Percentiles rank a stretch among this genome's conserved stretches.
Evolutionary conservation across 2,113 vertebrate species (phyloP).

Genomic region (Callipepla californica): DNA sequence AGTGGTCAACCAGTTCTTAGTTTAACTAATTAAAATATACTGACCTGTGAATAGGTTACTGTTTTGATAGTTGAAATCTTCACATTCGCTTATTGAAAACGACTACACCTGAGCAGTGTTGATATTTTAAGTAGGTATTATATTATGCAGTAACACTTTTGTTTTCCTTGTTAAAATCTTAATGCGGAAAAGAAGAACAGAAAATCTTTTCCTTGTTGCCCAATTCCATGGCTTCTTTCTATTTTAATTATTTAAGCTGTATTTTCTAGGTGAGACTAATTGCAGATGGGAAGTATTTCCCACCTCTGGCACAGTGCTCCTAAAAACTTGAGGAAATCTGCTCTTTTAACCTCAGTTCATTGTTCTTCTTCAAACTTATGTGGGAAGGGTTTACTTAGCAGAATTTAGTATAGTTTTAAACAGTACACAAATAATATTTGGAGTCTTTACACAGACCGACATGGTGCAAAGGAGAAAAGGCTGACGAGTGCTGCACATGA

Average conservation of each 20-base stretch:
- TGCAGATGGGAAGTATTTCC: background rate
- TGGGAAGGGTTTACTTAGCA: background rate
- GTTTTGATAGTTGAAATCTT: background rate
- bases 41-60: background rate
- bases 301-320: background rate
- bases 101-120: background rate
- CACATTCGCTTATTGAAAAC: background rate
- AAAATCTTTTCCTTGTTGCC: slow-evolving; percentile 7
- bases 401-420: background rate
- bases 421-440: background rate
- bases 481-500: background rate
- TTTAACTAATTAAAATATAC: background rate
- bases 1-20: background rate
- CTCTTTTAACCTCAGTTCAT: background rate
- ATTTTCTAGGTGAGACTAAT: background rate
- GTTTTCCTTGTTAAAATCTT: background rate
- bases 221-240: background rate
- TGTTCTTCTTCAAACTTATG: background rate
- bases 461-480: background rate
- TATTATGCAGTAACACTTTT: background rate
- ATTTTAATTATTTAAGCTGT: slow-evolving; percentile 29
- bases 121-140: background rate
- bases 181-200: background rate
- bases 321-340: background rate
- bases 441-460: background rate